Conservation (phyloP, 2,113 vertebrate genomes). For the Gallinago media region DNA sequence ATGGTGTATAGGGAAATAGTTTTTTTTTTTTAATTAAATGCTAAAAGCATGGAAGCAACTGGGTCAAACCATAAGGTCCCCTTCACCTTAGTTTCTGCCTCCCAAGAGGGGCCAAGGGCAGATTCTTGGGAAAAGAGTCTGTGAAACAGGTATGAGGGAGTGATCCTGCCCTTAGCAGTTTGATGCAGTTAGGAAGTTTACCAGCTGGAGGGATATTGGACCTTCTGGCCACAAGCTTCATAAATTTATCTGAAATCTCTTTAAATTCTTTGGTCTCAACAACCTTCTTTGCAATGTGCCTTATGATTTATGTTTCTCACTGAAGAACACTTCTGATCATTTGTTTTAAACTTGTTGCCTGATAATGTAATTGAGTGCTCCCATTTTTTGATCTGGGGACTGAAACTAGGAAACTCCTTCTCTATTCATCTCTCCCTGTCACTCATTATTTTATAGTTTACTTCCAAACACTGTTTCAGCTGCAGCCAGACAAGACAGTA, state of each 20-base stretch:
- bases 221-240: background rate
- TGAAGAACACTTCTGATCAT: background rate
- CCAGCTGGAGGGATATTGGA: background rate
- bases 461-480: background rate
- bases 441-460: background rate
- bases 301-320: background rate
- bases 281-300: accelerated
- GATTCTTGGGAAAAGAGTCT: background rate
- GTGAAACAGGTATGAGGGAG: background rate
- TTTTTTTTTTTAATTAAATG: background rate
- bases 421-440: background rate
- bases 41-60: background rate
- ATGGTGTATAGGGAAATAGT: background rate
- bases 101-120: background rate
- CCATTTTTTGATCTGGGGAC: background rate
- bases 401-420: background rate
- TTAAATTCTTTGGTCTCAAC: background rate
- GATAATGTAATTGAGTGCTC: background rate
- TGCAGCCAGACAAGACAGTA: background rate
- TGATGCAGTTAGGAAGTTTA: background rate
- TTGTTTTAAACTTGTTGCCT: background rate
- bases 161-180: background rate
- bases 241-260: background rate
- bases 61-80: background rate
- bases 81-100: background rate